Evolutionary conservation across 1,140 invertebrate species (phyloP).

Genomic region (Protaetia brevitarsis): DNA sequence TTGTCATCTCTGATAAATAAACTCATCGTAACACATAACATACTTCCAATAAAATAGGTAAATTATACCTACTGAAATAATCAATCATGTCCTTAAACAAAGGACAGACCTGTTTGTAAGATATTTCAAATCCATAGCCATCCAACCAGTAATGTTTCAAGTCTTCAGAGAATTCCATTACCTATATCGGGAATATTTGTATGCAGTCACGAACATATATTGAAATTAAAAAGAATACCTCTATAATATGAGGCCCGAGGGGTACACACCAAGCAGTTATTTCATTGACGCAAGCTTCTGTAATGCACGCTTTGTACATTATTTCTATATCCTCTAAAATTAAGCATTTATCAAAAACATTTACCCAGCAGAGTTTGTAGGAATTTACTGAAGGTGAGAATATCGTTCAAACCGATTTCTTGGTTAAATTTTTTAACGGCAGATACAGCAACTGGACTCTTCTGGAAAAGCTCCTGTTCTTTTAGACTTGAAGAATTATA

Average conservation of each 20-base stretch:
- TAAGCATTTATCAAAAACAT: background rate
- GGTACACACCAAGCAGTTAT: slow-evolving; percentile 68
- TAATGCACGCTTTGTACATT: slow-evolving; percentile 73
- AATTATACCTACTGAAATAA: slow-evolving; percentile 60
- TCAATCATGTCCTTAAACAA: slow-evolving; percentile 70
- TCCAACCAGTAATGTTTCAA: slow-evolving; percentile 81
- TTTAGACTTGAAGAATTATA: slow-evolving; percentile 66
- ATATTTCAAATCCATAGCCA: slow-evolving; percentile 77
- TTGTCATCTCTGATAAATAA: slow-evolving; percentile 33
- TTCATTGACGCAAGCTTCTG: slow-evolving; percentile 66
- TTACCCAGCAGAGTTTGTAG: background rate
- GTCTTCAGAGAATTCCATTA: slow-evolving; percentile 73
- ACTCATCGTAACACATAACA: background rate
- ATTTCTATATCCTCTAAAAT: slow-evolving; percentile 60
- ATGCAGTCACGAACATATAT: too few species aligned
- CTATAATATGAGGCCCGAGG: slow-evolving; percentile 50
- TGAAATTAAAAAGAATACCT: slow-evolving; percentile 19
- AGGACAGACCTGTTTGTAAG: slow-evolving; percentile 73
- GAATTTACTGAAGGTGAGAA: slow-evolving; percentile 6
- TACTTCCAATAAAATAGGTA: background rate
- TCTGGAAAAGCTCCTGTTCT: slow-evolving; percentile 42
- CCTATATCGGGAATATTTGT: too few species aligned
- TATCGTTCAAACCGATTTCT: slow-evolving; percentile 53
- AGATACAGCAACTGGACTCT: slow-evolving; percentile 57
- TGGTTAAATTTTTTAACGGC: slow-evolving; percentile 59